A percentile compares a stretch with the other conserved stretches of the same genome.
These are phyloP conservation scores for Trichacis sp. DNA, from an alignment of 2,888 invertebrate species.

Conservation along the genomic window DNA sequence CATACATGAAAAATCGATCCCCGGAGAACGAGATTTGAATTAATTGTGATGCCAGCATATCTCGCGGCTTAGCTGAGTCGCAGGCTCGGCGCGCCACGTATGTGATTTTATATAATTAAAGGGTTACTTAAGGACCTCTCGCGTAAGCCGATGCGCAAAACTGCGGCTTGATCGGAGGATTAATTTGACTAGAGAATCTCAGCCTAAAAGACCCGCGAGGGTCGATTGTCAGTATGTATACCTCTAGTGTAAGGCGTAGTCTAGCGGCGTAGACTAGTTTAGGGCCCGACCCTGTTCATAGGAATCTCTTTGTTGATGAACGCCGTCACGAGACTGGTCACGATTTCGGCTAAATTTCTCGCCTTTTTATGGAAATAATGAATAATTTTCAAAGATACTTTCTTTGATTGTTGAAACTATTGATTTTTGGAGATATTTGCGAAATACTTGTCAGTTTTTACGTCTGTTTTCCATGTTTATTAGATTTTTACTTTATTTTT, in stretches of 20 bases:
- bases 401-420: no score
- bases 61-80: conserved; percentile 74
- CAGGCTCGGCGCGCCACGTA: conserved; percentile 68
- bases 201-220: conserved; percentile 54
- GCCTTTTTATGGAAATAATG: no score
- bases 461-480: no score
- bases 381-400: no score
- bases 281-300: conserved; percentile 62
- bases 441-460: no score
- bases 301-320: conserved; percentile 67
- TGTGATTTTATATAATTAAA: conserved; percentile 66
- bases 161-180: conserved; percentile 23
- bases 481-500: no score
- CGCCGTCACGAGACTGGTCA: conserved; percentile 52
- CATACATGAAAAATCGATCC: no score
- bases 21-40: conserved; percentile 67
- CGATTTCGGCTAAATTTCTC: neutral
- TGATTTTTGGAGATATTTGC: no score
- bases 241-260: conserved; percentile 66
- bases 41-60: conserved; percentile 84
- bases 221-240: conserved; percentile 67
- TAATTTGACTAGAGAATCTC: conserved; percentile 44
- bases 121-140: conserved; percentile 61
- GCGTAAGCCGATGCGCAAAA: conserved; percentile 16
- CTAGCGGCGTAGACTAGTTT: conserved; percentile 60